Base-by-base conservation (phyloP, 2,888 invertebrate species). In the Mimumesa dahlbomi region DNA sequence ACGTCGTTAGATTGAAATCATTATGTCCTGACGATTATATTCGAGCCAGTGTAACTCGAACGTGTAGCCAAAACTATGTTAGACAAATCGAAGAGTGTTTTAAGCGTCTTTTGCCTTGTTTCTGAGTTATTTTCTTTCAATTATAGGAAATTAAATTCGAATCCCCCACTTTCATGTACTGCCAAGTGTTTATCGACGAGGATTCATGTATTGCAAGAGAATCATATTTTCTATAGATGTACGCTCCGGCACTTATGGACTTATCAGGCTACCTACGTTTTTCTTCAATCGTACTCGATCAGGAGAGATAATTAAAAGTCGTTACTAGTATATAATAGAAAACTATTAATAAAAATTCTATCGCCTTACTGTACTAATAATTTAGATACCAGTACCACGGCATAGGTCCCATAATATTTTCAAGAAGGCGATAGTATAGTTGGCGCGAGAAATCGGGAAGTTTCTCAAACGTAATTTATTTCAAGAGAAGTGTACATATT, bases 401-500 rank as follows among this genome's bases (percentile, higher is more conserved):
- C 34, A 53, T 40, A 59, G 25, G 19, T 69, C 21, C 9, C 16
- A 40, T 14, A 54, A 48, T 45, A 45, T 25, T 45, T 63, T 43
- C 49, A 45, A 16, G 31, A 16, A 40, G 34, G 31, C 2, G 16
- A 40, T 49, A 54, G 16, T 2, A 31, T 6, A 19, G 38, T n/a
- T 13, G 18, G 40, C 18, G 29, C 21, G 48, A 38, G 49, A 38
- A 11, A 36, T 50, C 29, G 36, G 40, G 16, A 54, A 70, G 18
- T 56, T 63, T 68, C 59, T 52, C 19, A 25, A 73, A 21, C 49
- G 45, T 72, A 65, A 72, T 71, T 72, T 70, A 72, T 70, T 73
- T 68, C 54, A 29, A 68, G 57, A 68, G 59, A 73, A 45, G 45
- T 73, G 64, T 74, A 73, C 53, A 69, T 73, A 68, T 69, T 73